Percentiles rank a stretch among this genome's conserved stretches.
Conservation (phyloP, 2,888 invertebrate species). For the Hydrotaea diabolus region DNA sequence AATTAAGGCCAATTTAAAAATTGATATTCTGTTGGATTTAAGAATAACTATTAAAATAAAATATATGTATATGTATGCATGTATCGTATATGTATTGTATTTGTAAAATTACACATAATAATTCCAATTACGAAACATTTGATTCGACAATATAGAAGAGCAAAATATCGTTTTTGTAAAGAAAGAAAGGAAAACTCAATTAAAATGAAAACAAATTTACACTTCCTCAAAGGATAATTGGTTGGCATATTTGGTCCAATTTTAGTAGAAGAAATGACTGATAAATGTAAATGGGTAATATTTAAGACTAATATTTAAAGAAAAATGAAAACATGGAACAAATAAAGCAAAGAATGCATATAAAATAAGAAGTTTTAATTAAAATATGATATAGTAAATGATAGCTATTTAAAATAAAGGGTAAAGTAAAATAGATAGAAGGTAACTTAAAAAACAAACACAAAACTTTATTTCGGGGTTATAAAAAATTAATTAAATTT, state of each 20-base stretch:
- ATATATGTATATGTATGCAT: conserved; percentile 25
- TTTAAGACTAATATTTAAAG: conserved; percentile 11
- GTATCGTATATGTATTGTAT: not conserved
- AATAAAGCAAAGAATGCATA: no score
- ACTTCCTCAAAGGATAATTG: no score
- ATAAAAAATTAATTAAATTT: not conserved
- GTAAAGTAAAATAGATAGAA: not conserved
- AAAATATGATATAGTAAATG: not conserved
- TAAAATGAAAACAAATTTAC: conserved; percentile 6
- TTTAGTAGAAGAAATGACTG: not conserved
- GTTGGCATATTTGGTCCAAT: not conserved
- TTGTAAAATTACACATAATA: conserved; percentile 2
- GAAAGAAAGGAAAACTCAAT: no score
- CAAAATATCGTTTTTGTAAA: not conserved
- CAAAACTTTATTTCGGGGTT: not conserved
- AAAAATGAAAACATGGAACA: not conserved
- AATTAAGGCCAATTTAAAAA: conserved; percentile 62
- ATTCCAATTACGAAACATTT: conserved; percentile 10
- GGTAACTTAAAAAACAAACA: not conserved
- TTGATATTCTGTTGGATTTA: conserved; percentile 33
- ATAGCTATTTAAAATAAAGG: not conserved
- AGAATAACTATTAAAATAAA: conserved; percentile 7
- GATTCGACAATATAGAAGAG: conserved; percentile 6
- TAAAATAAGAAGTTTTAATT: conserved; percentile 1
- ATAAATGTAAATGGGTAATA: not conserved